A percentile compares a stretch with the other conserved stretches of the same genome.
Conservation (phyloP, 2,888 invertebrate genomes). For the Drosophila yooni region DNA sequence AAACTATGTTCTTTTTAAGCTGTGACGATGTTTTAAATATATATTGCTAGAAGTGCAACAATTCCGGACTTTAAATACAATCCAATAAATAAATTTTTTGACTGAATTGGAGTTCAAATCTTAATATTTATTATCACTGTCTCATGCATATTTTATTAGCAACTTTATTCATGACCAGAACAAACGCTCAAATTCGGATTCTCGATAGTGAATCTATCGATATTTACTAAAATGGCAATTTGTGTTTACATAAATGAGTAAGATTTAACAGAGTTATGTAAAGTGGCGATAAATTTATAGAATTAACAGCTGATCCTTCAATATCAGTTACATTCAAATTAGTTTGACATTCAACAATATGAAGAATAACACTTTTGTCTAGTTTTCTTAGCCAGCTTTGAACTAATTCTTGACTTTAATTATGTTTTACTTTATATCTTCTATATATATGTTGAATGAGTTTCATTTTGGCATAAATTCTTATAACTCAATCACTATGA, state of each 20-base stretch:
- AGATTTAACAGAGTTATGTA: not conserved
- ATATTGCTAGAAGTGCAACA: conserved; percentile 37
- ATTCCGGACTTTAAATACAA: not conserved
- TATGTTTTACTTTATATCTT: not conserved
- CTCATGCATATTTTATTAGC: too few relatives aligned
- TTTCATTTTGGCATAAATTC: not conserved
- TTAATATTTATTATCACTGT: not conserved
- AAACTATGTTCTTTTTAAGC: conserved; percentile 37
- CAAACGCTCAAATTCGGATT: not conserved
- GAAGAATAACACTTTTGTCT: too few relatives aligned
- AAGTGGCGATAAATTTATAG: not conserved
- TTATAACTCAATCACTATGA: not conserved
- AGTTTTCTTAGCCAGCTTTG: not conserved
- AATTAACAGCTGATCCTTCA: not conserved
- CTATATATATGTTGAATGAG: not conserved
- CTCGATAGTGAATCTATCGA: not conserved
- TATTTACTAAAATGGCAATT: not conserved
- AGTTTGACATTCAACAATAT: not conserved
- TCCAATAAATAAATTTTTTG: not conserved
- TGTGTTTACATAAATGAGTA: not conserved
- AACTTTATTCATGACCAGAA: too few relatives aligned
- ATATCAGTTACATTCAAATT: not conserved
- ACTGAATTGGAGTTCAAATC: not conserved
- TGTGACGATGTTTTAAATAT: conserved; percentile 51
- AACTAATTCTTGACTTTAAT: too few relatives aligned